Base-by-base conservation (phyloP, 92 coral and sea anemone genomes). In the Paramuricea clavata region DNA sequence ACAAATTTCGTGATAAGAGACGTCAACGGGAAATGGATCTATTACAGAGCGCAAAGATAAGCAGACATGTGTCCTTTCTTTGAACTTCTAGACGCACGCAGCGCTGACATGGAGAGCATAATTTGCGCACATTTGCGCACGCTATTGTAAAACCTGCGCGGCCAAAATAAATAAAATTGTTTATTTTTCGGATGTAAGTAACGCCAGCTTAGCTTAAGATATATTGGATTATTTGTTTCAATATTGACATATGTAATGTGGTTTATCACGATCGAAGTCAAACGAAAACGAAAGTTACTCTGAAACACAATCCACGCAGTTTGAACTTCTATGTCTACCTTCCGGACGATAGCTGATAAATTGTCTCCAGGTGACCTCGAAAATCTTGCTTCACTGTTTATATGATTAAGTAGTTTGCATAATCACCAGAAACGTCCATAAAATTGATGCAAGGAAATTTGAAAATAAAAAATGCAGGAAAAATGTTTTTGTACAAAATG, bases 141-240 rank as follows among this genome's bases (percentile, higher is more conserved):
- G 42, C 68, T 28, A 39, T 49, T 6, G 36, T 17, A 41, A 12
- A 74, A 41, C 19, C 35, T 23, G 68, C 44, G 68, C 82, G 23
- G 82, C 67, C 82, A 50, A 76, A 76, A 36, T 76, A 76, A 49
- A 76, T 52, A 76, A 27, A 76, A 52, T 16, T 76, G 82, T 76
- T 76, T 76, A 28, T 32, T 5, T 76, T 50, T 76, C 6, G 43
- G 82, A 50, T 52, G n/a, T 7, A 30, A 26, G 28, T 50, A 50
- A 11, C 68, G 39, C 47, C 78, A 35, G 41, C 50, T 39, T 6
- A 1, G 12, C 19, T 27, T 65, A 27, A 65, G 19, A 25, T 65
- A 27, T 65, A 65, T 65, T 65, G 39, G 36, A 65, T 65, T 65
- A 65, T 12, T 65, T 9, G 15, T 31, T 33, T 65, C 35, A 16